Base-by-base conservation (phyloP, 2,113 vertebrate species). In the Cheirogaleus medius region DNA sequence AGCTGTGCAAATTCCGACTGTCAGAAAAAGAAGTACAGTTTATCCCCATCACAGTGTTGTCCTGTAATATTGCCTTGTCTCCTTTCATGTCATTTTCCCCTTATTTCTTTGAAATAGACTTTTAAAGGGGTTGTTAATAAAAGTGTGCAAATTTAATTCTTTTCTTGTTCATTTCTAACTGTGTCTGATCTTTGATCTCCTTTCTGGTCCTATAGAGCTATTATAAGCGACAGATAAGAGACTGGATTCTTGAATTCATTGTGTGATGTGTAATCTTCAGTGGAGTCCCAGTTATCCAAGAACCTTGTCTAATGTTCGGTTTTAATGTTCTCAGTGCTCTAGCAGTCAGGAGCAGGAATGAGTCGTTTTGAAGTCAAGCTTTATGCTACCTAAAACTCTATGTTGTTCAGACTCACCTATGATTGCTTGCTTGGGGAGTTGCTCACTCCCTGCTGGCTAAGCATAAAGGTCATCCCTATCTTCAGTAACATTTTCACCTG, bases 131-230 rank as follows among this genome's bases (percentile, higher is more conserved):
- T 3, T 94, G 11, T 91, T 97, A 88, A 94, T 90, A 89, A 97
- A 90, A 69, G 42, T 34, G 63, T 91, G 39, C 64, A 71, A 42
- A 90, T 94, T 97, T 95, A 94, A 64, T 71, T 87, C 68, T 95
- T 93, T 91, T 91, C 71, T 95, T 74, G 12, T 76, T 90, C 73
- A 78, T 8, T 63, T 64, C 68, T 91, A n/a, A 80, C 80, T 76
- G 34, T 68, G 49, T 49, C 66, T 82, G 71, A 92, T 94, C 47
- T 94, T 91, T 96, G 92, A 97, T 95, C 89, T 96, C 87, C 56
- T 91, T 56, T 88, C 37, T 44, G 23, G 25, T 32, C n/a, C 54
- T 52, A n/a, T 25, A 17, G 27, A 68, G 52, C 80, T 95, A 66
- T 97, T 91, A 58, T 58, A 85, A 97, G 88, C 83, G 49, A 93